Evolutionary conservation across 2,797 vertebrate genomes (phyloP).

Genomic region (Pangasius djambal): DNA sequence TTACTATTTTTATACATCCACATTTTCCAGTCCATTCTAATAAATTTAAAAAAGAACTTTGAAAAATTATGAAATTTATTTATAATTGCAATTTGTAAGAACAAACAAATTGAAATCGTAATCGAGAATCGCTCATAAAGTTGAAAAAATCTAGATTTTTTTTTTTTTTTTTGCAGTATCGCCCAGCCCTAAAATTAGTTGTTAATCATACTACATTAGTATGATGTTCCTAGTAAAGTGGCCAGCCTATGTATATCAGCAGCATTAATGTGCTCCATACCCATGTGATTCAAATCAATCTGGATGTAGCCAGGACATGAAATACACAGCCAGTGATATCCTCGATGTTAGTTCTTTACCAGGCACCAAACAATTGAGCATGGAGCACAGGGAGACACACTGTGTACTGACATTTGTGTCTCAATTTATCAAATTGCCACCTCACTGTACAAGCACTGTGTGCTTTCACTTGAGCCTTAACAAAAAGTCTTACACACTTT

Average conservation of each 20-base stretch:
- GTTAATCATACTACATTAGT: neutral
- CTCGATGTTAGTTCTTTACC: neutral
- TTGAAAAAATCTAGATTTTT: too few species aligned
- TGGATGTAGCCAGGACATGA: slow-evolving; percentile 67
- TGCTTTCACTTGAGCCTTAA: slow-evolving; percentile 77
- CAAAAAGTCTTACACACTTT: slow-evolving; percentile 77
- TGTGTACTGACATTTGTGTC: slow-evolving; percentile 65
- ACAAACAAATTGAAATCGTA: too few species aligned
- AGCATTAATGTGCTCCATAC: slow-evolving; percentile 68
- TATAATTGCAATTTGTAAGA: too few species aligned
- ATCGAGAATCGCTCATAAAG: too few species aligned
- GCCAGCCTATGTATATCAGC: neutral
- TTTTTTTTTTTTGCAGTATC: too few species aligned
- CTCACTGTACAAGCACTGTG: slow-evolving; percentile 66
- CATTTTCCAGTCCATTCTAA: too few species aligned
- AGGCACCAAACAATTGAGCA: neutral
- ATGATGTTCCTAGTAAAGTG: neutral
- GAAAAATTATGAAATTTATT: too few species aligned
- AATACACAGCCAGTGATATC: slow-evolving; percentile 70
- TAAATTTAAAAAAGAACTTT: too few species aligned
- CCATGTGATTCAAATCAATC: slow-evolving; percentile 71
- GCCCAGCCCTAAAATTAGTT: too few species aligned
- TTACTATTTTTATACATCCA: too few species aligned
- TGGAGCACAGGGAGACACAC: slow-evolving; percentile 11
- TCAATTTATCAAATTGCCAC: slow-evolving; percentile 77